A percentile compares a stretch with the other conserved stretches of the same genome.
phyloP scores from a whole-genome alignment of 2,113 vertebrate genomes.

The Galemys pyrenaicus region DNA sequence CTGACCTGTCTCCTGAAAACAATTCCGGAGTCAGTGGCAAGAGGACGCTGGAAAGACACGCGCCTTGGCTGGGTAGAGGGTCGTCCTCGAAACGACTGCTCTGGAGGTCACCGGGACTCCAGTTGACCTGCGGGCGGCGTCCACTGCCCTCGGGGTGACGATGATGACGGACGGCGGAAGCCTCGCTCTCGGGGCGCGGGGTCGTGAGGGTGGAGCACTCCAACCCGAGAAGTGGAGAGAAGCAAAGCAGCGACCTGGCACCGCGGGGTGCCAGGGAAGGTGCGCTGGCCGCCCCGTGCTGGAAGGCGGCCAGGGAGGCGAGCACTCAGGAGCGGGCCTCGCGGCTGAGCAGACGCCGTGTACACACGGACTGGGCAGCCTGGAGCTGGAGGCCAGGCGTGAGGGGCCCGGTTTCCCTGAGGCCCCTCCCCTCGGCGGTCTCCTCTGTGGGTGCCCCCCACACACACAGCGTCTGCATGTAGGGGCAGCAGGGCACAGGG shows the following conservation, averaged over 20 bases:
- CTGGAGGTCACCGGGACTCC: neutral
- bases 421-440: neutral
- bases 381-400: fast-evolving
- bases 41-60: neutral
- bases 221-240: neutral
- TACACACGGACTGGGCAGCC: too few species aligned
- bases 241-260: neutral
- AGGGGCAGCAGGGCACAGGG: too few species aligned
- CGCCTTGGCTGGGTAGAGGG: neutral
- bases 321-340: neutral
- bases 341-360: neutral
- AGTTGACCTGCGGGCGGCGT: neutral
- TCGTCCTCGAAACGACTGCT: neutral
- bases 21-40: neutral
- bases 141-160: too few species aligned
- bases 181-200: neutral
- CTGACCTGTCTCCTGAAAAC: neutral
- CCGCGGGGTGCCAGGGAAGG: neutral
- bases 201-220: neutral
- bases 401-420: neutral
- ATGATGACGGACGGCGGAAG: too few species aligned
- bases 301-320: too few species aligned
- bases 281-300: fast-evolving
- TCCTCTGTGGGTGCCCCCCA: fast-evolving
- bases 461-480: too few species aligned